These are phyloP conservation scores for Megathymus violae DNA, from an alignment of 1,140 invertebrate genomes.

Conservation along the genomic window DNA sequence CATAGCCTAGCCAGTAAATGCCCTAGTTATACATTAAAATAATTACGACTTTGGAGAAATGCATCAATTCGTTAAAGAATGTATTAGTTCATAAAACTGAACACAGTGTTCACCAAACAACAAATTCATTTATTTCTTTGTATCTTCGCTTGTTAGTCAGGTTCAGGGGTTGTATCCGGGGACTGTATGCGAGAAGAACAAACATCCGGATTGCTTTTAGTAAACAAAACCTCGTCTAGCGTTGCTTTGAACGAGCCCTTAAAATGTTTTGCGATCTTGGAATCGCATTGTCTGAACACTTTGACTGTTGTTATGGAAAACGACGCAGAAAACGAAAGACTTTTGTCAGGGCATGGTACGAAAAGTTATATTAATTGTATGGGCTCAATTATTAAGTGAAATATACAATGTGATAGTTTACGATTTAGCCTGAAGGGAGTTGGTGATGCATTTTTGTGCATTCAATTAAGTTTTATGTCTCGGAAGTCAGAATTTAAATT, in stretches of 20 bases:
- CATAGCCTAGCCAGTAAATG: too few species aligned
- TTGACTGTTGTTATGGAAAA: conserved; percentile 23
- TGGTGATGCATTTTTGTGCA: too few species aligned
- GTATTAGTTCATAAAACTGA: too few species aligned
- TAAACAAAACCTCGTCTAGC: conserved; percentile 7
- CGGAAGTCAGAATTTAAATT: too few species aligned
- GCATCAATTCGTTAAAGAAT: too few species aligned
- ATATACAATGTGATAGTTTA: too few species aligned
- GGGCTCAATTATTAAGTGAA: neutral
- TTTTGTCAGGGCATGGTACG: neutral
- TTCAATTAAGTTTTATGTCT: too few species aligned
- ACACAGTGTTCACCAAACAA: too few species aligned
- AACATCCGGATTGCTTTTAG: conserved; percentile 16
- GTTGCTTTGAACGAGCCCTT: conserved; percentile 17
- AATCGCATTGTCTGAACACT: conserved; percentile 25
- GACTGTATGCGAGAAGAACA: conserved; percentile 10
- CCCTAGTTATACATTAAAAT: too few species aligned
- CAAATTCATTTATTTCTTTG: neutral
- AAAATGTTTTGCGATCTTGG: conserved; percentile 15
- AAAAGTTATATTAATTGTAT: neutral
- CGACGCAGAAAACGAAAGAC: neutral
- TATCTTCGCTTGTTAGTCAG: neutral
- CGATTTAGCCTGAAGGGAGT: too few species aligned
- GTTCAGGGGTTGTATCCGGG: conserved; percentile 3
- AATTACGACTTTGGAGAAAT: too few species aligned